These are phyloP conservation scores for Archips crataeganus DNA, from an alignment of 2,888 invertebrate genomes.

Conservation along the genomic window DNA sequence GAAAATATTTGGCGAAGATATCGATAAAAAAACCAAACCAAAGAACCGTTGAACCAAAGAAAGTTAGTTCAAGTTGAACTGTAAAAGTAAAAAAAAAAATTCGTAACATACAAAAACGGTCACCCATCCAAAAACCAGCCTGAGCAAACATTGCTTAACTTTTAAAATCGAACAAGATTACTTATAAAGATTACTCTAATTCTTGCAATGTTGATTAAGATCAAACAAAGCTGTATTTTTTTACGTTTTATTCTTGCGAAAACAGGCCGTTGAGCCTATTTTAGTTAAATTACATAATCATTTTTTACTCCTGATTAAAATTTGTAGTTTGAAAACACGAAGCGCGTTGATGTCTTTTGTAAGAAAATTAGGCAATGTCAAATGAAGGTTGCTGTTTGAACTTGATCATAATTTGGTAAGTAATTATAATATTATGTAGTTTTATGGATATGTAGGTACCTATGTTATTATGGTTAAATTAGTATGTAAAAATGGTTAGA, in stretches of 20 bases:
- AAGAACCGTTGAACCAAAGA: too few species aligned
- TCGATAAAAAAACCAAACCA: too few species aligned
- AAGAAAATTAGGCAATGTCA: background rate
- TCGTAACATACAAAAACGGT: background rate
- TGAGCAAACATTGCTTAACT: slow-evolving; percentile 9
- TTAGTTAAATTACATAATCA: background rate
- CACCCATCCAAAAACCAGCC: background rate
- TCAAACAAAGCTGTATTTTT: background rate
- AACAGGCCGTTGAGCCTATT: background rate
- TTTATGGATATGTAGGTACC: too few species aligned
- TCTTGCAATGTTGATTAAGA: background rate
- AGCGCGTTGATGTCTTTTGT: slow-evolving; percentile 2
- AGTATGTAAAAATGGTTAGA: too few species aligned
- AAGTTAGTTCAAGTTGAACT: too few species aligned
- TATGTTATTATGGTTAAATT: too few species aligned
- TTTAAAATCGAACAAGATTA: slow-evolving; percentile 8
- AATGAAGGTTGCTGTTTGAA: slow-evolving; percentile 2
- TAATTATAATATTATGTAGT: too few species aligned
- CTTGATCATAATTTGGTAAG: background rate
- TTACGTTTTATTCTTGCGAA: background rate
- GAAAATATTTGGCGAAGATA: too few species aligned
- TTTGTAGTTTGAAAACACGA: background rate
- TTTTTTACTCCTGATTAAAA: background rate
- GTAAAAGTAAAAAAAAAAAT: background rate
- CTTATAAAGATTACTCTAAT: background rate